Evolutionary conservation across 92 coral and sea anemone species (phyloP), one percentile per base, ranked within the genome.

Genomic region (Isaurus tuberculatus): DNA sequence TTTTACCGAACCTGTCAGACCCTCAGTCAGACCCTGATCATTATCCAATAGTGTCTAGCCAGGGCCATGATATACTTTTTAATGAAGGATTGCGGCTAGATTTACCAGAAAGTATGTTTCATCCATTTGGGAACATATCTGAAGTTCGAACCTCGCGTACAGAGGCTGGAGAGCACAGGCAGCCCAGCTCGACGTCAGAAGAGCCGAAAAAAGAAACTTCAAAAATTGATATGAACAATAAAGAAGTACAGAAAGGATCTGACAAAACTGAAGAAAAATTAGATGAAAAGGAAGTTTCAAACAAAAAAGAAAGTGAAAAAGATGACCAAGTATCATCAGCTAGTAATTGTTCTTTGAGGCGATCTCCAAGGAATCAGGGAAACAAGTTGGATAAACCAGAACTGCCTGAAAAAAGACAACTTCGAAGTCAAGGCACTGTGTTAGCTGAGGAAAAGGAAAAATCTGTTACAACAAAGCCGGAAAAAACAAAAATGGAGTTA

Each of bases 41-140:
- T 6, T 89, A 32, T 46, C 40, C 89, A 33, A 85, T 88, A 15
- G 87, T 79, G 16, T 78, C 79, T 0, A 87, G 84, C 40, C 86
- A 81, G 44, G 86, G 86, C 9, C 81, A 85, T 66, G 92, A 85
- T 15, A 70, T 88, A 29, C 70, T 89, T 19, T 75, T 86, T 84
- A 80, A 80, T 63, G 88, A 85, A 32, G 88, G 81, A 22, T 30
- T 85, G 53, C 49, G 82, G 29, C 64, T 73, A 25, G 93, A 83
- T 37, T 73, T 82, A n/a, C 42, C 88, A 9, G 81, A 72, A 22
- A 78, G 79, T 8, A 72, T 89, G 31, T 66, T 86, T 34, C 78
- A 75, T 75, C 17, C 64, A 13, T 43, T 85, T 19, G 79, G 53
- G 27, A 79, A 84, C 26, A 51, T 67, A 32, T 17, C 64, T 30